phyloP scores from a whole-genome alignment of 2,888 invertebrate species.

The Amphiduros pacificus region DNA sequence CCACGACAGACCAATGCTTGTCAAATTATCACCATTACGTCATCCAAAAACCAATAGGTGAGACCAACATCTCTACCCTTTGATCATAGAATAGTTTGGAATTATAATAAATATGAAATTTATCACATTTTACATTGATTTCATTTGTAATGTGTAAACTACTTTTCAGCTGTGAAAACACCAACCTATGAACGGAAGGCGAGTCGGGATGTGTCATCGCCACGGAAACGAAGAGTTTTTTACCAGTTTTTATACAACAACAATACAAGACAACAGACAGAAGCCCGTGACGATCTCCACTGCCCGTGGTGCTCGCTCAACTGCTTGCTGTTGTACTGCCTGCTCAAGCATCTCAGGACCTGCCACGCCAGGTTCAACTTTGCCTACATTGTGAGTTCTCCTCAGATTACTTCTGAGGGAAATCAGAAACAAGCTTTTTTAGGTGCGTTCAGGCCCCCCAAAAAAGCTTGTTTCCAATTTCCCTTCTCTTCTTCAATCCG shows the following conservation, averaged over 20 bases:
- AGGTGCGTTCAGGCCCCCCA: no score
- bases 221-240: slow-evolving; percentile 72
- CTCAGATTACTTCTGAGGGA: no score
- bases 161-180: not conserved
- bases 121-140: not conserved
- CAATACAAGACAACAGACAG: slow-evolving; percentile 91
- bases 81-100: not conserved
- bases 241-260: slow-evolving; percentile 96
- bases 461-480: no score
- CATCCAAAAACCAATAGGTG: not conserved
- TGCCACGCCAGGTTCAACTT: slow-evolving; percentile 93
- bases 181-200: not conserved
- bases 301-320: slow-evolving; percentile 96
- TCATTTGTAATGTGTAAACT: not conserved
- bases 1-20: no score
- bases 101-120: not conserved
- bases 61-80: not conserved
- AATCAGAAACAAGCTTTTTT: no score
- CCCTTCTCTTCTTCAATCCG: no score
- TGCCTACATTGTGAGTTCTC: slow-evolving; percentile 76
- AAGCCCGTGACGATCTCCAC: slow-evolving; percentile 87
- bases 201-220: slow-evolving; percentile 27
- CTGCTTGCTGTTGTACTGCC: slow-evolving; percentile 82
- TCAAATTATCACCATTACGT: no score
- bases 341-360: slow-evolving; percentile 89